Evolutionary conservation across 2,113 vertebrate species (phyloP).

Genomic region (Panthera tigris): DNA sequence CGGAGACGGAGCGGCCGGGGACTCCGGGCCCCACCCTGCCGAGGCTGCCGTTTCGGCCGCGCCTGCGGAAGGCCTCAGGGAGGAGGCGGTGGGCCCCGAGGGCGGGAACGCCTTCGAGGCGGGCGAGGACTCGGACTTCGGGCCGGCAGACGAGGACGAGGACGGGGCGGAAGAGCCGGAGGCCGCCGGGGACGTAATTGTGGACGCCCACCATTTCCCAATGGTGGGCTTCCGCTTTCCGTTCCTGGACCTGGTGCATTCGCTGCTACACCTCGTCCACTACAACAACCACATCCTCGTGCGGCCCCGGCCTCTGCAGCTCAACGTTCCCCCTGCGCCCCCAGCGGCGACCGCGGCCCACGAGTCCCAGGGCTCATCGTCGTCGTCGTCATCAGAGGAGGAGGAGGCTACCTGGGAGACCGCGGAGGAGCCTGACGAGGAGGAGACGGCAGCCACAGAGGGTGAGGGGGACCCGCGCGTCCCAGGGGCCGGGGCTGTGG

Average conservation of each 20-base stretch:
- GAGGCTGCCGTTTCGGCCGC: accelerated
- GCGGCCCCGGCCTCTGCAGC: accelerated
- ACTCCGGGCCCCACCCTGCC: neutral
- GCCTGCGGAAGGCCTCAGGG: neutral
- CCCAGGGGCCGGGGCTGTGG: neutral
- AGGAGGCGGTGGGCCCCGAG: neutral
- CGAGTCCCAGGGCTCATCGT: neutral
- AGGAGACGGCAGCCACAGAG: neutral
- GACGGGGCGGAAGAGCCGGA: neutral
- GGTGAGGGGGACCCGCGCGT: neutral
- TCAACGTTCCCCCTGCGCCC: accelerated
- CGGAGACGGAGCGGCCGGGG: no score
- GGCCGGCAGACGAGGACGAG: neutral
- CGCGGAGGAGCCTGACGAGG: accelerated
- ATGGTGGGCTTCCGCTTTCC: accelerated
- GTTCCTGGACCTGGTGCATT: neutral
- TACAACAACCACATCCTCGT: neutral
- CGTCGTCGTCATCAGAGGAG: no score
- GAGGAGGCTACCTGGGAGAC: neutral
- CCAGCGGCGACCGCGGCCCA: accelerated
- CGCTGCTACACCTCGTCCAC: neutral
- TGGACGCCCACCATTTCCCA: accelerated
- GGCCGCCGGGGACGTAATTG: accelerated
- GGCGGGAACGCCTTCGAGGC: accelerated
- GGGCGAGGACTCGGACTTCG: neutral